Conservation (phyloP, 2,797 vertebrate genomes). For the Sternotherus odoratus region DNA sequence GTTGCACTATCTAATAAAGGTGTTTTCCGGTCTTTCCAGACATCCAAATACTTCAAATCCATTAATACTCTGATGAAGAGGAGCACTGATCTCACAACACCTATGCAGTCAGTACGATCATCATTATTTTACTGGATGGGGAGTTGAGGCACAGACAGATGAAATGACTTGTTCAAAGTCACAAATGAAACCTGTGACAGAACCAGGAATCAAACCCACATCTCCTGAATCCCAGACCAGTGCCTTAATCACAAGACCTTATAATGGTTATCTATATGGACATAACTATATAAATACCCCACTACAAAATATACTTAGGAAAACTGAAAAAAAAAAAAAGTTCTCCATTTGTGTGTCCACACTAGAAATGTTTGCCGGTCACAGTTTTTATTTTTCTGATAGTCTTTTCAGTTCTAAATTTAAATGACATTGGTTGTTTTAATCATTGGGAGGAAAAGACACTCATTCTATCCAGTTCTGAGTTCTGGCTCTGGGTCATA, state of each 20-base stretch:
- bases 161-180: neutral
- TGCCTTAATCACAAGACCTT: neutral
- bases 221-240: neutral
- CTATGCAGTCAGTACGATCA: neutral
- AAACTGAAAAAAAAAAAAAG: neutral
- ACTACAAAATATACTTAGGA: neutral
- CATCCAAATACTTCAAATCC: neutral
- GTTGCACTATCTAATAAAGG: neutral
- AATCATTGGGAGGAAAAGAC: neutral
- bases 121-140: neutral
- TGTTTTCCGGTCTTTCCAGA: neutral
- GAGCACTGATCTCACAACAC: neutral
- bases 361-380: neutral
- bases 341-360: neutral
- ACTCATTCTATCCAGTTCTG: neutral
- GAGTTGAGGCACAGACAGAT: neutral
- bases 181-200: neutral
- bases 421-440: neutral
- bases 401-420: neutral
- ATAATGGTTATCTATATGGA: too few species aligned
- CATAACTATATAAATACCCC: neutral
- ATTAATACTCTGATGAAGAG: too few species aligned
- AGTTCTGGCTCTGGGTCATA: neutral
- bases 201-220: neutral
- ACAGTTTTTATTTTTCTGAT: neutral